phyloP scores from a whole-genome alignment of 2,797 vertebrate species.

The Sternarchorhynchus goeldii region DNA sequence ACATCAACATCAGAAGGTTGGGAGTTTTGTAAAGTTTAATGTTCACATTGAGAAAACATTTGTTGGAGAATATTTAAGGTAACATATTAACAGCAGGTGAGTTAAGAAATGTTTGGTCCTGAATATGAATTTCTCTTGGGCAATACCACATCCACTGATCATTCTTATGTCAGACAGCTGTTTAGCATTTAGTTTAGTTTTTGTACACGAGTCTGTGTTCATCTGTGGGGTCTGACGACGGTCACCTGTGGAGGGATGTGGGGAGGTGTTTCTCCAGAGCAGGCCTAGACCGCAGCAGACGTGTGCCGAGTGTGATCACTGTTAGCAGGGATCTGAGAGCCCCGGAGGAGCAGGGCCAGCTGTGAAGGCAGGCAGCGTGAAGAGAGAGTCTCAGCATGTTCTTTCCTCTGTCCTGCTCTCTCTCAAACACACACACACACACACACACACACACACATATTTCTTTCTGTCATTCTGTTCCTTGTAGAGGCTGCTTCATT shows the following conservation, averaged over 20 bases:
- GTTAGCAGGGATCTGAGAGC: conserved; percentile 50
- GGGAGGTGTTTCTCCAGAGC: conserved; percentile 25
- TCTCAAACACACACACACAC: conserved; percentile 12
- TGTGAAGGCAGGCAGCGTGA: conserved; percentile 44
- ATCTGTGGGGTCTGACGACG: neutral
- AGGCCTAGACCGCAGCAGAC: conserved; percentile 29
- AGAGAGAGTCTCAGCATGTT: conserved; percentile 40
- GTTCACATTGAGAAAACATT: conserved; percentile 2
- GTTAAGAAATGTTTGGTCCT: neutral
- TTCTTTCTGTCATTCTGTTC: conserved; percentile 32
- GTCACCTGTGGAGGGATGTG: conserved; percentile 29
- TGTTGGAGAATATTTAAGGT: neutral
- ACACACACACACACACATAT: conserved; percentile 15
- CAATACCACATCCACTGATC: neutral
- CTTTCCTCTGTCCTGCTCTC: conserved; percentile 25
- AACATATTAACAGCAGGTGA: neutral
- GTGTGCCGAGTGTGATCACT: conserved; percentile 50
- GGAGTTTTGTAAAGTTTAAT: neutral
- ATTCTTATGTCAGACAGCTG: no score
- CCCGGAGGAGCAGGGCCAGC: conserved; percentile 45
- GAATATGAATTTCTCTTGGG: neutral
- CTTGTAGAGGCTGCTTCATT: conserved; percentile 60
- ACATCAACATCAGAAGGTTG: neutral
- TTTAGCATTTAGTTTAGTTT: neutral
- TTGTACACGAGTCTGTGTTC: conserved; percentile 6